Evolutionary conservation across 2,888 invertebrate species (phyloP), one percentile per base, ranked within the genome.

Genomic region (Drosophila neoperkinsi): DNA sequence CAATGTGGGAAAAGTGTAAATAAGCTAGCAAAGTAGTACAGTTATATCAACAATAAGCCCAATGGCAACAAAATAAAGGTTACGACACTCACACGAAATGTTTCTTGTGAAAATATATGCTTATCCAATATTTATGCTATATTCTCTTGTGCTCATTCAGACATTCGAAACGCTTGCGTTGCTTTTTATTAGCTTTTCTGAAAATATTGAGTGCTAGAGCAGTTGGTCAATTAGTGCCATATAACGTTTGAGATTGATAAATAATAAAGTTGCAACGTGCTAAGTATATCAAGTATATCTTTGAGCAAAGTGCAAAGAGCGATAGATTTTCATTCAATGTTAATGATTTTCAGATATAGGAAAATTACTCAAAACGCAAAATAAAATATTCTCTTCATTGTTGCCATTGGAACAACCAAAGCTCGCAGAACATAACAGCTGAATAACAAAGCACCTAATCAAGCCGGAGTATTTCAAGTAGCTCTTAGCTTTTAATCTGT

Each of bases 1-100:
- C 75, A 85, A 85, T 82, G 81, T 82, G 79, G 73, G 81, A 81
- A 85, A 81, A 62, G 75, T 80, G 73, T 78, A 78, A 81, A 82
- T 85, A 82, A 78, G 68, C 61, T 53, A 70, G 63, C 57, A 72
- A 82, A 77, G 75, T 82, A 63, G 77, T 84, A 79, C 81, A 79
- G 59, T 58, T 59, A 72, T 49, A 68, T 34, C 67, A 74, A 69
- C 36, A 77, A 34, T 61, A 65, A 60, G 46, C 58, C 65, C 49
- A 74, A 74, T 67, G 66, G 61, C 50, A 63, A 53, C 52, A 52
- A 64, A 61, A 67, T 70, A 77, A 60, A 71, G 71, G 80, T 80
- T 82, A 77, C 68, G 76, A 76, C 68, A 81, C 66, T 59, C 62
- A 56, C 53, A 55, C 41, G 21, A 49, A 60, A 71, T 72, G 60